phyloP scores from a whole-genome alignment of 2,888 invertebrate genomes.

The Macropis europaea region DNA sequence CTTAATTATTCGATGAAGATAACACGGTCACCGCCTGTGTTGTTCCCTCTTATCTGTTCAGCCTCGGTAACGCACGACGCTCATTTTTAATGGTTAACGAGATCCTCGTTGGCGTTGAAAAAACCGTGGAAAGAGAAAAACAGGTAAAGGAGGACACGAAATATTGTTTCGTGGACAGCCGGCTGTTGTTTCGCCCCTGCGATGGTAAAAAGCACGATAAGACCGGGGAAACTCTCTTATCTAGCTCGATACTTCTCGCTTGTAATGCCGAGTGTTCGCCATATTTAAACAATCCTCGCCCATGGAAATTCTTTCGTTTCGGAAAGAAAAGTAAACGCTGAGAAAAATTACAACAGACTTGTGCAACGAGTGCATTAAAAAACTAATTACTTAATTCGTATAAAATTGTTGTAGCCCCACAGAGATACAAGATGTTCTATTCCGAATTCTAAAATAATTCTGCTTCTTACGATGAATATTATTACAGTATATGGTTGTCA shows the following conservation, averaged over 20 bases:
- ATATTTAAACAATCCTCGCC: conserved; percentile 25
- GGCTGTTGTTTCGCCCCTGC: conserved; percentile 25
- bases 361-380: not conserved
- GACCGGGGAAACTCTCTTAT: conserved; percentile 28
- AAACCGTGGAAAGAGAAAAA: not conserved
- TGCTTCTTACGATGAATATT: too few species aligned
- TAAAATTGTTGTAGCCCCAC: too few species aligned
- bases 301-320: not conserved
- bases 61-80: conserved; percentile 32
- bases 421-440: too few species aligned
- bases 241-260: conserved; percentile 13
- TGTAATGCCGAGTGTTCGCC: conserved; percentile 19
- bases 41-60: conserved; percentile 36
- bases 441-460: too few species aligned
- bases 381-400: conserved; percentile 9
- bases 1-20: conserved; percentile 61
- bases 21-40: conserved; percentile 29
- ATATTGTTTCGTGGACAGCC: conserved; percentile 40
- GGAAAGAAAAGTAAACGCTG: conserved; percentile 12
- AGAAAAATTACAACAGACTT: not conserved
- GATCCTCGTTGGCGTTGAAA: conserved; percentile 21
- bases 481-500: too few species aligned
- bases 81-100: conserved; percentile 45
- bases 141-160: conserved; percentile 1
- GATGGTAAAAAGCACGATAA: conserved; percentile 35